Conservation (phyloP, 2,113 vertebrate genomes). For the Mastomys natalensis region DNA sequence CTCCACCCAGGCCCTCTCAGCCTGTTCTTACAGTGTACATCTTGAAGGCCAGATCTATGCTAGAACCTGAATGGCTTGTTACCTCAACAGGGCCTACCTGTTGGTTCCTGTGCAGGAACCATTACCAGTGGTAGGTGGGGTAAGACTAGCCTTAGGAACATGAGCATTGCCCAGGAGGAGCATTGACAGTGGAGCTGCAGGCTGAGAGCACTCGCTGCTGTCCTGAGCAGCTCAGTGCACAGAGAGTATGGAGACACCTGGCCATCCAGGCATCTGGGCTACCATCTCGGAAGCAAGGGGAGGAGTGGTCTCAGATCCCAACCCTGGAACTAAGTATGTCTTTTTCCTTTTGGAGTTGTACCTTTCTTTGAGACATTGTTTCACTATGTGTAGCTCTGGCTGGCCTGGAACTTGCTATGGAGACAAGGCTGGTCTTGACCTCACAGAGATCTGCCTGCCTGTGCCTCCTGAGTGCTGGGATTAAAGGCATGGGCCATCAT, state of each 20-base stretch:
- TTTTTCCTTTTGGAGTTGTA: background rate
- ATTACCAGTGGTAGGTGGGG: background rate
- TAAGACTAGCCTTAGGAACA: too few species aligned
- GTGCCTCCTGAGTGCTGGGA: background rate
- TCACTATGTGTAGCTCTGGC: background rate
- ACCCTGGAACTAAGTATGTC: background rate
- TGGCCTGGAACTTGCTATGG: background rate
- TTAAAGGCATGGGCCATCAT: background rate
- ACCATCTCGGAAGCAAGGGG: background rate
- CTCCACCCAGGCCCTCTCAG: background rate
- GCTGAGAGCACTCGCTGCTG: background rate
- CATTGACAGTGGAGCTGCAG: background rate
- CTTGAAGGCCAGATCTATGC: background rate
- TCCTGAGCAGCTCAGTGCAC: background rate
- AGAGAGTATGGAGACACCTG: background rate
- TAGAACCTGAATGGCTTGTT: background rate
- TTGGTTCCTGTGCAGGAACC: background rate
- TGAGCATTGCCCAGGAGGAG: too few species aligned
- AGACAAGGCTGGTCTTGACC: background rate
- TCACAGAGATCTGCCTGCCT: background rate
- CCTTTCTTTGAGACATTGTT: background rate
- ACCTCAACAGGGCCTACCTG: background rate
- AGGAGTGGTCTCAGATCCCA: background rate
- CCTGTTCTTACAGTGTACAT: background rate
- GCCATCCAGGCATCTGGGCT: background rate